Evolutionary conservation across 2,113 vertebrate species (phyloP).

Genomic region (Nothobranchius kuhntae): DNA sequence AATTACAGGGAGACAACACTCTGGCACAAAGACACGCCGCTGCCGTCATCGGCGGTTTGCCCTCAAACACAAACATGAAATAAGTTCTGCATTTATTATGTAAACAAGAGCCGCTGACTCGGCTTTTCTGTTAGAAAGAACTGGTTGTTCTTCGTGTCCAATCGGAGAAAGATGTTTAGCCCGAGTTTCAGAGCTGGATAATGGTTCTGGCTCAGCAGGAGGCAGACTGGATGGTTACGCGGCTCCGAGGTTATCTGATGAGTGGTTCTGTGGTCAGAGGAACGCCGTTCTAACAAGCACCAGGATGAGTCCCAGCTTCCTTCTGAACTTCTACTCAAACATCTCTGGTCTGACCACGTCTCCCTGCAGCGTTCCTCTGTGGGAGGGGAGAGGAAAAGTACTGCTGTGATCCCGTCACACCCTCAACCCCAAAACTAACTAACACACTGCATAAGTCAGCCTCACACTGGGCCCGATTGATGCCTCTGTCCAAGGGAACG

Average conservation of each 20-base stretch:
- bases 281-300: too few relatives aligned
- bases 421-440: constrained; percentile 39
- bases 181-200: background rate
- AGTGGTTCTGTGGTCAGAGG: too few relatives aligned
- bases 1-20: constrained; percentile 37
- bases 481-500: constrained; percentile 32
- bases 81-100: constrained; percentile 12
- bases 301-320: background rate
- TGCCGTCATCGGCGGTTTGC: constrained; percentile 9
- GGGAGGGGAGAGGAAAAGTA: constrained; percentile 32
- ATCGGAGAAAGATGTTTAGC: background rate
- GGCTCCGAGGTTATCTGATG: too few relatives aligned
- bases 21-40: constrained; percentile 20
- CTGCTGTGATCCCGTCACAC: constrained; percentile 4
- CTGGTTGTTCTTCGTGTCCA: background rate
- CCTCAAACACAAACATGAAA: constrained; percentile 12
- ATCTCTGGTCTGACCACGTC: background rate
- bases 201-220: too few relatives aligned
- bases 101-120: constrained; percentile 18
- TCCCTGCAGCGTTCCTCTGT: background rate
- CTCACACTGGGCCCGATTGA: constrained; percentile 33
- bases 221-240: too few relatives aligned
- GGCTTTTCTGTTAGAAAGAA: background rate
- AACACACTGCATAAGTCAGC: constrained; percentile 15
- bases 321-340: background rate